Percentiles rank a stretch among this genome's conserved stretches.
phyloP scores from a whole-genome alignment of 2,797 vertebrate species.

The Enteromius mattozi region DNA sequence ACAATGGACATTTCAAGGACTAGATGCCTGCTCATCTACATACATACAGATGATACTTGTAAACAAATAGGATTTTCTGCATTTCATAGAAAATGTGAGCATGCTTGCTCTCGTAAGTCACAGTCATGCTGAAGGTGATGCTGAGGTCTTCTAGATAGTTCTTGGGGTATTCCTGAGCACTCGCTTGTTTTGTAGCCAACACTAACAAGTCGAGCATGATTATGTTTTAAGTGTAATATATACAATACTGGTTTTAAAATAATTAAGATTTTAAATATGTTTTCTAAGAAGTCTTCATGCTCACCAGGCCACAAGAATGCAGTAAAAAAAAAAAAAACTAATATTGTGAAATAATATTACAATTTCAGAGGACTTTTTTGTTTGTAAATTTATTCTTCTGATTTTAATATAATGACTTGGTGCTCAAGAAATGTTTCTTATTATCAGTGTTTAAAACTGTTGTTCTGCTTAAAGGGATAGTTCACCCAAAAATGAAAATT shows the following conservation, averaged over 20 bases:
- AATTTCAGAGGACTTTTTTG: too few relatives aligned
- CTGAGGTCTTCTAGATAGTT: neutral
- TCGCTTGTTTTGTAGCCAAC: too few relatives aligned
- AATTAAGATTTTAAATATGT: too few relatives aligned
- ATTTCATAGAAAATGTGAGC: neutral
- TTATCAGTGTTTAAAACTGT: neutral
- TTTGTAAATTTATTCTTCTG: neutral
- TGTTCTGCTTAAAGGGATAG: neutral
- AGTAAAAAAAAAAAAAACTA: too few relatives aligned
- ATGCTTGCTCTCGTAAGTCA: neutral
- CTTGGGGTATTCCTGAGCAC: neutral
- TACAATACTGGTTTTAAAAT: neutral
- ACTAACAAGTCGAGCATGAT: neutral
- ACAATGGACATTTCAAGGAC: slow-evolving; percentile 40
- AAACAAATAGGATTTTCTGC: neutral
- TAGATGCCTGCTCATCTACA: neutral
- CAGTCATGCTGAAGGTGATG: neutral
- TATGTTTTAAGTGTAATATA: neutral
- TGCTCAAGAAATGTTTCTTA: neutral
- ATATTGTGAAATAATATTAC: neutral
- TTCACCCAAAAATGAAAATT: neutral
- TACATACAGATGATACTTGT: neutral
- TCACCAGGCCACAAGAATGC: neutral
- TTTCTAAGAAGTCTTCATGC: too few relatives aligned
- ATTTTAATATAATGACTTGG: neutral